Conservation (phyloP, 2,113 vertebrate species). For the Alectura lathami region DNA sequence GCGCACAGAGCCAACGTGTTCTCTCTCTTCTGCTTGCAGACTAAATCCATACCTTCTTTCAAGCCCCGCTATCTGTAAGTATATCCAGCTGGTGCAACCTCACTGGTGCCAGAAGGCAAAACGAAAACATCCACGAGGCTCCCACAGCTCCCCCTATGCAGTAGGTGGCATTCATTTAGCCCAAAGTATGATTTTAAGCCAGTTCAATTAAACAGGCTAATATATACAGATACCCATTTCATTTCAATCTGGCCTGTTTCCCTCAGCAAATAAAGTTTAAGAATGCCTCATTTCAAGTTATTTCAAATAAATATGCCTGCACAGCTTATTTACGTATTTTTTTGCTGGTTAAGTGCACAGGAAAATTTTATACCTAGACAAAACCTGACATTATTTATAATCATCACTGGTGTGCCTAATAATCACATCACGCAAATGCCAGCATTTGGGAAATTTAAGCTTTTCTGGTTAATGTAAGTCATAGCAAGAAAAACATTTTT, state of each 20-base stretch:
- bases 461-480: not conserved
- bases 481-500: not conserved
- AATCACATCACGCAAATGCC: not conserved
- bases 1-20: not conserved
- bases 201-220: not conserved
- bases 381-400: not conserved
- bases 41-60: not conserved
- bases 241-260: not conserved
- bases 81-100: constrained; percentile 13
- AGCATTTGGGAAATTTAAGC: not conserved
- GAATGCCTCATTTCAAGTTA: constrained; percentile 4
- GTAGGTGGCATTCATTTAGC: not conserved
- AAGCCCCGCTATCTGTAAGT: not conserved
- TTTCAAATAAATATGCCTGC: not conserved
- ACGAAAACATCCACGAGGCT: not conserved
- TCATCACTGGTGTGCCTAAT: not conserved
- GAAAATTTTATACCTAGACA: not conserved
- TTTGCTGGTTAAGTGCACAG: not conserved
- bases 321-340: not conserved
- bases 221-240: not conserved
- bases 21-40: not conserved
- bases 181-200: not conserved
- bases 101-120: not conserved
- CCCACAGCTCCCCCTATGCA: not conserved
- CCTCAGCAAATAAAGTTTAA: not conserved